Conservation (phyloP, 2,888 invertebrate genomes). For the Phyto melanocephala region DNA sequence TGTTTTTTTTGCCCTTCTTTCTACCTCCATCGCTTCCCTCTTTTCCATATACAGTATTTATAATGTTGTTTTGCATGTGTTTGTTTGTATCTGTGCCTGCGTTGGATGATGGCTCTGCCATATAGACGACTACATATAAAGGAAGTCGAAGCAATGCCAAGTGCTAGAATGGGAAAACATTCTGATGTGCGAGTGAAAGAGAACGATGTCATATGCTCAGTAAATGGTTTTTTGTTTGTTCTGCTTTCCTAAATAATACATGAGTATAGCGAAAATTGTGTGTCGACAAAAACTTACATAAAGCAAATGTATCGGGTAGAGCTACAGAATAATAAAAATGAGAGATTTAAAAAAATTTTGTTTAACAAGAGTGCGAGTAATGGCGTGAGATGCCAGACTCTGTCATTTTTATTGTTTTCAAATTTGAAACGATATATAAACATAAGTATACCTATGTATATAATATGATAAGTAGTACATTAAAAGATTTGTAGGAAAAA, state of each 20-base stretch:
- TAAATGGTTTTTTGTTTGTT: slow-evolving; percentile 56
- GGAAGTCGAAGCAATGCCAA: slow-evolving; percentile 52
- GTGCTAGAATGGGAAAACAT: slow-evolving; percentile 42
- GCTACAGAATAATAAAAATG: slow-evolving; percentile 54
- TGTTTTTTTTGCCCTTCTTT: slow-evolving; percentile 30
- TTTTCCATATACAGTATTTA: slow-evolving; percentile 1
- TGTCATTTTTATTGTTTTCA: not conserved
- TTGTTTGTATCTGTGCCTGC: slow-evolving; percentile 36
- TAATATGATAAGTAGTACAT: too few species aligned
- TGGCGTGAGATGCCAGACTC: slow-evolving; percentile 46
- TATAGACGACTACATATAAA: slow-evolving; percentile 55
- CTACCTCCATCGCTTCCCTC: slow-evolving; percentile 27
- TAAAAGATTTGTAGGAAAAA: too few species aligned
- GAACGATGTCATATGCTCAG: slow-evolving; percentile 51
- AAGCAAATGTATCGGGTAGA: slow-evolving; percentile 54
- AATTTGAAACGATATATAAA: not conserved
- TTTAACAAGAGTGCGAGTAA: slow-evolving; percentile 45
- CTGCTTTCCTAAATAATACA: slow-evolving; percentile 60
- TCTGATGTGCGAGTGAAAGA: slow-evolving; percentile 33
- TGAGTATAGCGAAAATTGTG: slow-evolving; percentile 55
- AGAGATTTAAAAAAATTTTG: slow-evolving; percentile 49
- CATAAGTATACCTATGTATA: not conserved
- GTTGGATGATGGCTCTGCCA: slow-evolving; percentile 31
- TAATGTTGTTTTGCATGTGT: slow-evolving; percentile 11
- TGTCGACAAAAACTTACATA: slow-evolving; percentile 62